Percentiles rank a stretch among this genome's conserved stretches.
Conservation (phyloP, 2,113 vertebrate species). For the Hippocampus abdominalis region DNA sequence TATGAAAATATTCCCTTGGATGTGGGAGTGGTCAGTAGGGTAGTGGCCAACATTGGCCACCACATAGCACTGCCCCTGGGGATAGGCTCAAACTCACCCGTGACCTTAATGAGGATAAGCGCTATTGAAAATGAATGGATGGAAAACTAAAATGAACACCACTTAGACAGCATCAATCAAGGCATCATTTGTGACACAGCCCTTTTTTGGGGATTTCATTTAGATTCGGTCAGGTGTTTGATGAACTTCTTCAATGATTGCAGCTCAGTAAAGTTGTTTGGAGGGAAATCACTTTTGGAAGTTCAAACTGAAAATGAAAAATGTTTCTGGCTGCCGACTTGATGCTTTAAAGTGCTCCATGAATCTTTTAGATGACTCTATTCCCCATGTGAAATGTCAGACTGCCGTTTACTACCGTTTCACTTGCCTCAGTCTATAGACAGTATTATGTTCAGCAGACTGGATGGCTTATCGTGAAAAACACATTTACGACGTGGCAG, state of each 20-base stretch:
- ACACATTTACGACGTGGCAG: background rate
- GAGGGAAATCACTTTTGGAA: background rate
- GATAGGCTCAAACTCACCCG: too few species aligned
- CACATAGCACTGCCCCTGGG: too few species aligned
- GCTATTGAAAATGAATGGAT: background rate
- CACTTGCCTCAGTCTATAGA: background rate
- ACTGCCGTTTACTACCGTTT: background rate
- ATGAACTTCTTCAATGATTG: background rate
- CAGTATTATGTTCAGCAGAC: background rate
- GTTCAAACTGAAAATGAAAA: background rate
- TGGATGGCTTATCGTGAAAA: background rate
- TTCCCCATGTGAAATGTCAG: slow-evolving; percentile 2
- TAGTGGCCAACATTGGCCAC: too few species aligned
- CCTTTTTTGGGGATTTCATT: background rate
- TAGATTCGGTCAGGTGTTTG: background rate
- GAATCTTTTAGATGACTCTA: slow-evolving; percentile 1
- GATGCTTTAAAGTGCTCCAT: background rate
- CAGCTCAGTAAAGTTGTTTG: background rate
- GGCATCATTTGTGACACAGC: background rate
- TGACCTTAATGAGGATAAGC: too few species aligned
- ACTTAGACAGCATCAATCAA: background rate
- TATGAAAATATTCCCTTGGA: too few species aligned
- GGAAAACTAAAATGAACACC: background rate
- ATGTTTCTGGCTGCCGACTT: background rate
- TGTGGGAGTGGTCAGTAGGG: too few species aligned